Evolutionary conservation across 2,797 vertebrate genomes (phyloP).

Genomic region (Enteromius afrohamiltoni): DNA sequence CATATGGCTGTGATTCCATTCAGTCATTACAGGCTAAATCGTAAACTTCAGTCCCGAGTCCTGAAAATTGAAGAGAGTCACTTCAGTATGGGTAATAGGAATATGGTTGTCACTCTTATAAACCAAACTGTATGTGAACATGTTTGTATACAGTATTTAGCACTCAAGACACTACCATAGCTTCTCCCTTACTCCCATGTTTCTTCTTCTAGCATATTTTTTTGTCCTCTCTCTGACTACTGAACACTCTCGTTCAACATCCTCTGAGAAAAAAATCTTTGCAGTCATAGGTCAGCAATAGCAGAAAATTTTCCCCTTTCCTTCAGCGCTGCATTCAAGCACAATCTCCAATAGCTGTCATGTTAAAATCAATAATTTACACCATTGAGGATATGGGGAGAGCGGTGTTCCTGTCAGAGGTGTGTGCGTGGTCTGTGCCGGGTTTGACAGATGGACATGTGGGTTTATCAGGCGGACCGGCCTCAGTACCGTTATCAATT

Average conservation of each 20-base stretch:
- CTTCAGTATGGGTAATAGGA: background rate
- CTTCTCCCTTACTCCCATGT: slow-evolving; percentile 44
- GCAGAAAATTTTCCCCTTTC: slow-evolving; percentile 67
- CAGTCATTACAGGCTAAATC: background rate
- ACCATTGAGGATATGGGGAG: slow-evolving; percentile 61
- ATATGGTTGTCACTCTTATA: background rate
- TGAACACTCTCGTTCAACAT: slow-evolving; percentile 45
- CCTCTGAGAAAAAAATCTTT: slow-evolving; percentile 45
- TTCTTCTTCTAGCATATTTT: background rate
- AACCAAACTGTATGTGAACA: background rate
- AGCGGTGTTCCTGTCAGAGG: slow-evolving; percentile 39
- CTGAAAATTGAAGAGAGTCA: background rate
- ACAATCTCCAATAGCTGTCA: slow-evolving; percentile 72
- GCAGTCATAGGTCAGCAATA: slow-evolving; percentile 67
- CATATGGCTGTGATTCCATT: no score
- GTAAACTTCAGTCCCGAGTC: background rate
- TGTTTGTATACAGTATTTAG: background rate
- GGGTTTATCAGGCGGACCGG: slow-evolving; percentile 72
- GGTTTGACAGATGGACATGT: slow-evolving; percentile 68
- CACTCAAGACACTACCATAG: background rate
- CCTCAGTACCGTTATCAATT: slow-evolving; percentile 70
- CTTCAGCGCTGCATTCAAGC: slow-evolving; percentile 64
- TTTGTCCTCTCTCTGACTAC: background rate
- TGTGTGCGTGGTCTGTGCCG: slow-evolving; percentile 44
- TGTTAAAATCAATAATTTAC: slow-evolving; percentile 80